Base-by-base conservation (phyloP, 2,888 invertebrate genomes). In the Polymixis flavicincta region DNA sequence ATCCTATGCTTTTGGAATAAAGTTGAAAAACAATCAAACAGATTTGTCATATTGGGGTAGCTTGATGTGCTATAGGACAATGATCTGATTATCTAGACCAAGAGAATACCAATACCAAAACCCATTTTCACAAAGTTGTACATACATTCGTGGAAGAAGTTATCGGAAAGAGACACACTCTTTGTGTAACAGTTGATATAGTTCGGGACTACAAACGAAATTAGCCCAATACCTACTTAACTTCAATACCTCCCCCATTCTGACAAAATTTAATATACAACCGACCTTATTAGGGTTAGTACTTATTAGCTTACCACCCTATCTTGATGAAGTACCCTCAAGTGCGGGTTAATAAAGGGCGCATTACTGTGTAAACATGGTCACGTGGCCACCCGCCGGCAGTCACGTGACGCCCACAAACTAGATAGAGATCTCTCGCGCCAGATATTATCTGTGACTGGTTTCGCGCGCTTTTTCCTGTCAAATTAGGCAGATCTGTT, bases 381-480 rank as follows among this genome's bases (percentile, higher is more conserved):
- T 88, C 95, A 94, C 95, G 95, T 93, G 96, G 85, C 93, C 84
- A 80, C 91, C 93, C 90, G 90, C 75, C 86, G 92, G 92, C 90
- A 83, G 92, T 90, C 95, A 93, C 95, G 94, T 95, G 95, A 87
- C 92, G 42, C 76, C 90, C 90, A 89, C 88, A 90, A 90, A 90
- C 88, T 87, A 89, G 94, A 94, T 93, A 94, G 90, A 89, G 90
- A 94, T 94, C 95, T 93, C 89, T 93, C 90, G 91, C 90, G 91
- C 94, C 94, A 93, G 91, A 94, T 94, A 94, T 95, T 94, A 93
- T 93, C 94, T 94, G 89, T 91, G 92, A 85, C 82, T 78, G 84
- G 71, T 72, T 84, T 90, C 88, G 90, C 91, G 92, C 91, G 89
- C 88, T 91, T 92, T 91, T 92, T 90, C 84, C 91, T 90, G 89